phyloP scores from a whole-genome alignment of 2,888 invertebrate genomes.

The Euspilapteryx auroguttella region DNA sequence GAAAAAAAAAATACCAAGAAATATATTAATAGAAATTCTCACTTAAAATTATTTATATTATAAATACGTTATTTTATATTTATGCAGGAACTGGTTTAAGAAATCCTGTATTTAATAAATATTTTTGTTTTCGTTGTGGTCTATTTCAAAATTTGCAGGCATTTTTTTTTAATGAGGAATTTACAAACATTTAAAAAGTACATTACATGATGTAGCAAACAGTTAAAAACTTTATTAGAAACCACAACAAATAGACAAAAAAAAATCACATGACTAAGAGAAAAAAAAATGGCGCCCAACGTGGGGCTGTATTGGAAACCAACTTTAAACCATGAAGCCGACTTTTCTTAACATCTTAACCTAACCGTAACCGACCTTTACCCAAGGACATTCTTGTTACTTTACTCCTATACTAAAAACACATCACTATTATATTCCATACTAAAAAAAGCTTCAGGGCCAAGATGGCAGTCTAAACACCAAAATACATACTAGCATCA shows the following conservation, averaged over 20 bases:
- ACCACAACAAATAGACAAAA: slow-evolving; percentile 13
- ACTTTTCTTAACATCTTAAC: slow-evolving; percentile 9
- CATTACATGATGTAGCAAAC: slow-evolving; percentile 45
- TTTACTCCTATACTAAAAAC: slow-evolving; percentile 26
- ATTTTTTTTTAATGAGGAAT: slow-evolving; percentile 17
- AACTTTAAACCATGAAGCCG: slow-evolving; percentile 7
- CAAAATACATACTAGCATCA: slow-evolving; percentile 47
- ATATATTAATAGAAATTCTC: slow-evolving; percentile 59
- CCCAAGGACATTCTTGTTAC: slow-evolving; percentile 27
- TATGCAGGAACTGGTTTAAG: slow-evolving; percentile 60
- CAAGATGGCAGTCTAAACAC: slow-evolving; percentile 16
- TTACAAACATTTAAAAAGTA: too few species aligned
- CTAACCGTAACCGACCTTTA: slow-evolving; percentile 15
- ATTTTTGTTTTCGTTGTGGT: slow-evolving; percentile 46
- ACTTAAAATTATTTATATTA: slow-evolving; percentile 55
- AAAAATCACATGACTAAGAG: too few species aligned
- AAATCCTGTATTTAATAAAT: slow-evolving; percentile 49
- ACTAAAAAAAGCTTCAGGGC: slow-evolving; percentile 34
- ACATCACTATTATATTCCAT: slow-evolving; percentile 37
- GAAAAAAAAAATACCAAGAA: slow-evolving; percentile 38
- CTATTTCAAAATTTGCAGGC: slow-evolving; percentile 15
- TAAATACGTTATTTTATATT: too few species aligned
- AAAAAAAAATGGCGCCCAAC: slow-evolving; percentile 14
- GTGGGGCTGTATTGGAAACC: slow-evolving; percentile 13
- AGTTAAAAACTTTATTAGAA: slow-evolving; percentile 26